Base-by-base conservation (phyloP, 1,140 invertebrate species). In the Acromyrmex charruanus region DNA sequence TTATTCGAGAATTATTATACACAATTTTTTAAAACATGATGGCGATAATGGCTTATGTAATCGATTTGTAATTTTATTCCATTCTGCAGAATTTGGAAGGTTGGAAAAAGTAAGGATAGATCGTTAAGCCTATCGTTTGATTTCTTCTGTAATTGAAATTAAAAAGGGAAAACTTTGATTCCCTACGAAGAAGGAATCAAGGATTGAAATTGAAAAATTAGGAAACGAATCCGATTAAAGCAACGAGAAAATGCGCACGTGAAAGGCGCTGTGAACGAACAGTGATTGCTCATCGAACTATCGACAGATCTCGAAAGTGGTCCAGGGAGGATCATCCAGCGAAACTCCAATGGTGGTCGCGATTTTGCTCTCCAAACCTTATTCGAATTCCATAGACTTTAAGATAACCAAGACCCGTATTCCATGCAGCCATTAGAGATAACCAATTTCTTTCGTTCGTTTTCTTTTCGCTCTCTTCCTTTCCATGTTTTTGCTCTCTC, bases 341-440 rank as follows among this genome's bases (percentile, higher is more conserved):
- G n/a, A 71, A 90, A 85, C 59, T 90, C 69, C 53, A 84, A 84
- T 69, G 63, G 77, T 21, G 86, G 75, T 58, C 61, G 80, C 87
- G 77, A 89, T 90, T 90, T 85, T 59, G 79, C 86, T 90, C 51
- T 66, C 12, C 63, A 77, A 71, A 92, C 79, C 91, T 89, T 92
- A 87, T 92, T 89, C 87, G 80, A 85, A 88, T 91, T 90, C 77
- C 82, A 66, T 79, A 66, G 35, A n/a, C 53, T 80, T 49, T 28
- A 55, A 77, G 55, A 85, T 79, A 90, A 58, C 85, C 87, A 89
- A 87, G 86, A 86, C 21, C 39, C 12, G 65, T 71, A 82, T 72
- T 88, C 87, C 72, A 53, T n/a, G 35, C 89, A 84, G 88, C 92
- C 92, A 93, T 93, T 93, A 93, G 90, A 90, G 88, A 79, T 93